Evolutionary conservation across 2,113 vertebrate species (phyloP).

Genomic region (Ophiodon elongatus): DNA sequence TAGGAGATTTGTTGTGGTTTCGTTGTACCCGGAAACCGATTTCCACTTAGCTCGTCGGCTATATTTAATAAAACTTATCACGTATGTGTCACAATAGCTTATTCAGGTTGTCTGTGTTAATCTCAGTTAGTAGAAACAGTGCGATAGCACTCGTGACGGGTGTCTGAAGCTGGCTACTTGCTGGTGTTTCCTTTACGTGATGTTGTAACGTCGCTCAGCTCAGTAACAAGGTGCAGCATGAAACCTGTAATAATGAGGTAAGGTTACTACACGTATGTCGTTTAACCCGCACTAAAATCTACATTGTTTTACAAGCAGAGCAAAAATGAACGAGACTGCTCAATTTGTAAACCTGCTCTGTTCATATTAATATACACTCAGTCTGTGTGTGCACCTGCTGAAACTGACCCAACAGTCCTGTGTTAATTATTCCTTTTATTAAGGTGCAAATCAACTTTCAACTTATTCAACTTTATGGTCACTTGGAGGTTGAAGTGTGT

Average conservation of each 20-base stretch:
- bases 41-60: slow-evolving; percentile 53
- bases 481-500: background rate
- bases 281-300: background rate
- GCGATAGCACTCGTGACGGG: background rate
- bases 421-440: background rate
- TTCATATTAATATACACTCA: background rate
- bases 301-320: background rate
- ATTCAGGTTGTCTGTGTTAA: background rate
- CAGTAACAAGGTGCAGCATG: slow-evolving; percentile 69
- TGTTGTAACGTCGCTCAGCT: slow-evolving; percentile 38
- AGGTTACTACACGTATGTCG: slow-evolving; percentile 15
- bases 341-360: slow-evolving; percentile 6
- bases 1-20: slow-evolving; percentile 76
- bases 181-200: slow-evolving; percentile 19
- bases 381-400: background rate
- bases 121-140: background rate
- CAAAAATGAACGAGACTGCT: background rate
- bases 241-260: slow-evolving; percentile 70
- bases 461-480: too few relatives aligned
- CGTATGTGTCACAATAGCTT: background rate
- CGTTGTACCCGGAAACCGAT: slow-evolving; percentile 49
- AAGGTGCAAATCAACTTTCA: too few relatives aligned
- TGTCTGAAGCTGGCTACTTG: background rate
- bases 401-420: background rate
- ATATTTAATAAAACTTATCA: background rate